Conservation (phyloP, 2,888 invertebrate genomes). For the Bellardia bayeri region DNA sequence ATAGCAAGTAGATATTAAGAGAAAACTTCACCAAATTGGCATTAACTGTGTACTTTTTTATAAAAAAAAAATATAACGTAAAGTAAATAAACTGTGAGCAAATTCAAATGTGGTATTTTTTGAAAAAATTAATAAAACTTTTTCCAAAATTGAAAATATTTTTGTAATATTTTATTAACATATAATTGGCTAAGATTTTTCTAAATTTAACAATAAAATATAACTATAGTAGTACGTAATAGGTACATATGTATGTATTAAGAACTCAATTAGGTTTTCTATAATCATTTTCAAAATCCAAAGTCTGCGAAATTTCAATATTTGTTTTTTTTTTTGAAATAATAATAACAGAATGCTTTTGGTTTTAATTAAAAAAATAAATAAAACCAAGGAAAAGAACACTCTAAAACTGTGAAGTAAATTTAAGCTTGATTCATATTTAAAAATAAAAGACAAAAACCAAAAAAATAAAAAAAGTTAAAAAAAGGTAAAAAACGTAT, state of each 20-base stretch:
- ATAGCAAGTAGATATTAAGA: constrained; percentile 40
- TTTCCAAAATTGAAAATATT: constrained; percentile 62
- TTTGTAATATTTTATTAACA: constrained; percentile 57
- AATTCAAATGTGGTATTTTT: constrained; percentile 70
- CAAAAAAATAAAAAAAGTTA: neutral
- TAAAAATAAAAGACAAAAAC: neutral
- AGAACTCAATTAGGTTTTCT: neutral
- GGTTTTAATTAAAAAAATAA: too few species aligned
- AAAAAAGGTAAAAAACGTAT: constrained; percentile 31
- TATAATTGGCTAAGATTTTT: constrained; percentile 67
- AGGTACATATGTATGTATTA: neutral
- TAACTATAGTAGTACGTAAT: constrained; percentile 3
- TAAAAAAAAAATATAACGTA: constrained; percentile 50
- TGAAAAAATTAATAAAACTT: constrained; percentile 19
- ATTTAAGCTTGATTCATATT: constrained; percentile 33
- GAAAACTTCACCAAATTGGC: constrained; percentile 52
- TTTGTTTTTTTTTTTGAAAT: neutral
- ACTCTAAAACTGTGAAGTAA: constrained; percentile 55
- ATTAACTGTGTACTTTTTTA: constrained; percentile 43
- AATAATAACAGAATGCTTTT: too few species aligned
- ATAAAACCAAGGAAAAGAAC: constrained; percentile 30
- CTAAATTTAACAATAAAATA: constrained; percentile 56
- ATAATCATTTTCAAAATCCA: constrained; percentile 21
- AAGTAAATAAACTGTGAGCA: constrained; percentile 62
- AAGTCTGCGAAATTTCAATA: constrained; percentile 57